Percentiles rank a stretch among this genome's conserved stretches.
These are phyloP conservation scores for Parambassis ranga DNA, from an alignment of 2,797 vertebrate genomes.

Conservation along the genomic window DNA sequence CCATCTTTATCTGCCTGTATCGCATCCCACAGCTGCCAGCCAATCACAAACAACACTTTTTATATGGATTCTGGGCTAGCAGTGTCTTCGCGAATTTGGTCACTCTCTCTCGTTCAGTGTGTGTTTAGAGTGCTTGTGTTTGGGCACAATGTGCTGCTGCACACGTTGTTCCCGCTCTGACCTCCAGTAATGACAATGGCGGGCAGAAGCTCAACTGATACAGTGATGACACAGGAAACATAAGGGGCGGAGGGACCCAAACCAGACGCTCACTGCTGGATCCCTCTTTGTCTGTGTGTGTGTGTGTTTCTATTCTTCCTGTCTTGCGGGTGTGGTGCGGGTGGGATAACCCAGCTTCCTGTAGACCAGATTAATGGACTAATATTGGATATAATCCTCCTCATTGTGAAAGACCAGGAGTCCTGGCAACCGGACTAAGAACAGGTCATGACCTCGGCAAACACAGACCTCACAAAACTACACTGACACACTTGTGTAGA, in stretches of 20 bases:
- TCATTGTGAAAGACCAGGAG: conserved; percentile 59
- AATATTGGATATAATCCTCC: conserved; percentile 73
- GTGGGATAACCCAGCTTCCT: conserved; percentile 59
- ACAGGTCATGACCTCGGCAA: conserved; percentile 33
- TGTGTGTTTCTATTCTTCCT: conserved; percentile 49
- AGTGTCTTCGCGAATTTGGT: neutral
- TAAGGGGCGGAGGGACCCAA: conserved; percentile 7
- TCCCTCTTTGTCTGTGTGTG: neutral
- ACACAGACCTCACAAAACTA: conserved; percentile 8
- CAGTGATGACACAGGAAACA: conserved; percentile 36
- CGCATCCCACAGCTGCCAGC: neutral
- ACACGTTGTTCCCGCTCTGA: conserved; percentile 11
- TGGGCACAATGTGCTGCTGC: neutral
- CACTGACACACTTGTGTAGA: neutral
- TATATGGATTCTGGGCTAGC: neutral
- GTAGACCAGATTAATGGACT: conserved; percentile 71
- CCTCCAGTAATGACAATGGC: conserved; percentile 32
- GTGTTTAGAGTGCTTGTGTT: conserved; percentile 7
- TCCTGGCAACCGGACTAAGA: conserved; percentile 17
- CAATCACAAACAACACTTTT: too few species aligned
- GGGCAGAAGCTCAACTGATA: conserved; percentile 43
- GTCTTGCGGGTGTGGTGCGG: conserved; percentile 28
- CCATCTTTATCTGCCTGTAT: neutral
- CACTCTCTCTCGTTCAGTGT: neutral
- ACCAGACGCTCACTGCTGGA: conserved; percentile 13